A percentile compares a stretch with the other conserved stretches of the same genome.
phyloP scores from a whole-genome alignment of 1,140 invertebrate genomes.

The Diachasma alloeum region DNA sequence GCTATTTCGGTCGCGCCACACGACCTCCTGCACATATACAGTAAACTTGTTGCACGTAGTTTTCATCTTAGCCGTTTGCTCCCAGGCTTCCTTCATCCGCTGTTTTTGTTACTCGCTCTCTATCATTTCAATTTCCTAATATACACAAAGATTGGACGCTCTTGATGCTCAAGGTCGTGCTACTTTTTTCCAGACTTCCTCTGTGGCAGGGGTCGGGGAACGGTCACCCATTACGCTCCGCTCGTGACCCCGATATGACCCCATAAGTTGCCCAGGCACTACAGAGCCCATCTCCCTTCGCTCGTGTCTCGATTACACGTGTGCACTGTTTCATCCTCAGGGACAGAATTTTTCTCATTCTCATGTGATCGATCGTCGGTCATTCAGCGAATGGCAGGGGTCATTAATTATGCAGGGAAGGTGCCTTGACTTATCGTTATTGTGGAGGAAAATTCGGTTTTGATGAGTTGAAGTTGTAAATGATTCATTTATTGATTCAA shows the following conservation, averaged over 20 bases:
- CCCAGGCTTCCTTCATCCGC: background rate
- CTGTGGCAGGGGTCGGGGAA: background rate
- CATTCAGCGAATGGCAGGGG: background rate
- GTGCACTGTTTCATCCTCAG: background rate
- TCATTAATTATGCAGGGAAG: background rate
- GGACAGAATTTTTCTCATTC: background rate
- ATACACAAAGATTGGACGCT: too few relatives aligned
- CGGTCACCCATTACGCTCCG: background rate
- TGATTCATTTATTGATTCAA: too few relatives aligned
- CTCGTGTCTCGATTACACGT: background rate
- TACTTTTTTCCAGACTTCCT: background rate
- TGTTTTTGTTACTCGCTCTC: background rate
- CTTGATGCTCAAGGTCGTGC: background rate
- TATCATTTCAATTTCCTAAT: too few relatives aligned
- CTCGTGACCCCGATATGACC: background rate
- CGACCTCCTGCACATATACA: background rate
- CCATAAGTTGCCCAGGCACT: background rate
- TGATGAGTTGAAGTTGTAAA: background rate
- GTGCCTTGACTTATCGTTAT: background rate
- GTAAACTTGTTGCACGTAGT: background rate
- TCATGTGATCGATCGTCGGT: background rate
- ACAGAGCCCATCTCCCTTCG: background rate
- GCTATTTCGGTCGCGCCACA: conserved; percentile 6
- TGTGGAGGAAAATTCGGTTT: background rate
- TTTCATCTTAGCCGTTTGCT: background rate